Evolutionary conservation across 2,113 vertebrate genomes (phyloP).

Genomic region (Scolopax mira): DNA sequence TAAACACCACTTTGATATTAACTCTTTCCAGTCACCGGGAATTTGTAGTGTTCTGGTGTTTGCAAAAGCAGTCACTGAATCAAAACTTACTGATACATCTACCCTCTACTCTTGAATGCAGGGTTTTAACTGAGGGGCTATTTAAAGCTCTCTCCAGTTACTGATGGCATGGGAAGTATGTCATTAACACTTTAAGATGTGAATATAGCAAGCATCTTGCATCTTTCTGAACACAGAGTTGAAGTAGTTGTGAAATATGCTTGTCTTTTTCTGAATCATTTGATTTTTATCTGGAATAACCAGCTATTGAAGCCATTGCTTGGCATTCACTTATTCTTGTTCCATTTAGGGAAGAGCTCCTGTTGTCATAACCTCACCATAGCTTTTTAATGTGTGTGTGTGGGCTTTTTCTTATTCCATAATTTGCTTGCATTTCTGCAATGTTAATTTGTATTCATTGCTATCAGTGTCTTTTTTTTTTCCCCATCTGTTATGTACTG

Average conservation of each 20-base stretch:
- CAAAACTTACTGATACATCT: neutral
- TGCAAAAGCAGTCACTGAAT: neutral
- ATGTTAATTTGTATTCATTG: slow-evolving; percentile 43
- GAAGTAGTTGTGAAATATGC: neutral
- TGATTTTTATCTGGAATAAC: neutral
- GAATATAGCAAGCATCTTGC: neutral
- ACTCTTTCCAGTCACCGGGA: neutral
- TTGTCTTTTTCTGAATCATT: neutral
- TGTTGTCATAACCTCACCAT: neutral
- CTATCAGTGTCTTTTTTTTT: neutral
- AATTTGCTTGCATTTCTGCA: neutral
- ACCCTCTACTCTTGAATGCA: neutral
- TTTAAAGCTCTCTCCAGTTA: neutral
- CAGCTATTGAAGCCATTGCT: neutral
- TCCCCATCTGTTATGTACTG: slow-evolving; percentile 38
- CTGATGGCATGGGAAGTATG: neutral
- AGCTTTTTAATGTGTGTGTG: neutral
- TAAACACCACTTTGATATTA: neutral
- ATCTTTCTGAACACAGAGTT: neutral
- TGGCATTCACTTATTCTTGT: neutral
- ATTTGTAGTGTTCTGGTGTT: neutral
- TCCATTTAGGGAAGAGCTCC: neutral
- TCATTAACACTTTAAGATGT: neutral
- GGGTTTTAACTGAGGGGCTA: neutral
- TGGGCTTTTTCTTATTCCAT: neutral